Evolutionary conservation across 1,140 invertebrate species (phyloP).

Genomic region (Neotoxoptera formosana): DNA sequence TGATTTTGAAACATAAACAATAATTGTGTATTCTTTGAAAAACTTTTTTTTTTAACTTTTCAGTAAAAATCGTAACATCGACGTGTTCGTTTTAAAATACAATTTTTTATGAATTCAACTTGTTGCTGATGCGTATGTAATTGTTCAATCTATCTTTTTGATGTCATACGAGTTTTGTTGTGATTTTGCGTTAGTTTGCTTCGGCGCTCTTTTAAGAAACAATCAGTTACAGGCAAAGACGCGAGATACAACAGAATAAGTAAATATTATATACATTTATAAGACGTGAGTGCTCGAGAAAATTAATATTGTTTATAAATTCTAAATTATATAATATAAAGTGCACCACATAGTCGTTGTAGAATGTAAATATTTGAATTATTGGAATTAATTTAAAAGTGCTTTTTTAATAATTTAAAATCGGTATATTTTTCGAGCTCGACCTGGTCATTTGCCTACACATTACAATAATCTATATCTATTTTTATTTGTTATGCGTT

Average conservation of each 20-base stretch:
- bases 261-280: background rate
- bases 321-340: background rate
- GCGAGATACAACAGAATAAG: background rate
- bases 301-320: background rate
- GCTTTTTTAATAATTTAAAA: background rate
- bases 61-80: background rate
- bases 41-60: background rate
- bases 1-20: too few species aligned
- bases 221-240: too few species aligned
- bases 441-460: background rate
- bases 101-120: background rate
- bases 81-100: background rate
- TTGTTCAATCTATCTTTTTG: background rate
- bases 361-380: too few species aligned
- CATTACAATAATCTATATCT: background rate
- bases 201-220: too few species aligned
- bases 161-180: background rate
- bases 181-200: too few species aligned
- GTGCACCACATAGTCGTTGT: background rate
- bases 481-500: too few species aligned
- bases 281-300: background rate
- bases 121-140: background rate
- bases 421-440: background rate
- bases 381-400: background rate
- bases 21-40: too few species aligned